Conservation (phyloP, 2,797 vertebrate species). For the Hapalemur alaotrensis region DNA sequence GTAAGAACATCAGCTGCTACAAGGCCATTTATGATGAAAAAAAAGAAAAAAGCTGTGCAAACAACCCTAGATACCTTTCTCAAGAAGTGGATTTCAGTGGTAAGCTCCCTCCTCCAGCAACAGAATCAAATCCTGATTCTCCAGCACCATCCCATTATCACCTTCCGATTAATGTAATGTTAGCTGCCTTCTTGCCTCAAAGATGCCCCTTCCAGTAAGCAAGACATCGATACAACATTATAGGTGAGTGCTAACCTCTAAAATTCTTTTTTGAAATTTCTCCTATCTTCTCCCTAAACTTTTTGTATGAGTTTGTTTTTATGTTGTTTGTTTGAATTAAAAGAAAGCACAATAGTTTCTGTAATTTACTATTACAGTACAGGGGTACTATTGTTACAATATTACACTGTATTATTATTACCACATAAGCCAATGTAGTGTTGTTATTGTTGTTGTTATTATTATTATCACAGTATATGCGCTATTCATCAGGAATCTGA, state of each 20-base stretch:
- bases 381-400: background rate
- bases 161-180: background rate
- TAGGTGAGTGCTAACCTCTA: background rate
- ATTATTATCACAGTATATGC: background rate
- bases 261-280: background rate
- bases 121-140: background rate
- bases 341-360: background rate
- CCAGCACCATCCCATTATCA: too few relatives aligned
- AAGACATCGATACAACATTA: background rate
- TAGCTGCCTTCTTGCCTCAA: background rate
- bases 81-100: background rate
- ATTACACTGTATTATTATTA: background rate
- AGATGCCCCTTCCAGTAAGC: background rate
- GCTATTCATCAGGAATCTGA: background rate
- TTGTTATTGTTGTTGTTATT: background rate
- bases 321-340: background rate
- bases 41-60: too few relatives aligned
- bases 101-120: background rate
- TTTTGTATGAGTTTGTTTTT: background rate
- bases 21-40: background rate
- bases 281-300: background rate
- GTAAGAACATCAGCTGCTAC: background rate
- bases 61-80: background rate
- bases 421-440: background rate
- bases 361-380: background rate